These are phyloP conservation scores for Amyelois transitella DNA, from an alignment of 1,140 invertebrate genomes.

Conservation along the genomic window DNA sequence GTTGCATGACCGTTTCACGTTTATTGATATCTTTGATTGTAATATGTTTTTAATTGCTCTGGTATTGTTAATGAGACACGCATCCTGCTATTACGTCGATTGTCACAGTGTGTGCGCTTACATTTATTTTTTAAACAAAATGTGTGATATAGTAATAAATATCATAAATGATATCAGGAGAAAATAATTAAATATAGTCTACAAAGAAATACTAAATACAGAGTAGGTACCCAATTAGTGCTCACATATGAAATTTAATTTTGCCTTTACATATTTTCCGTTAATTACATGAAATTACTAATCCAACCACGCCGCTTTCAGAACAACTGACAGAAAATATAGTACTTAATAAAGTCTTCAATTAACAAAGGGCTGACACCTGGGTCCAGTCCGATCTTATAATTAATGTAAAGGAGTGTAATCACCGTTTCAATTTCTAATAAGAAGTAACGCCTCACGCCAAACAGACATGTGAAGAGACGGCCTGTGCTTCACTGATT, in stretches of 20 bases:
- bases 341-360: neutral
- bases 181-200: no score
- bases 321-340: neutral
- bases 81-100: neutral
- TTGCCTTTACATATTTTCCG: no score
- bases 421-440: slow-evolving; percentile 32
- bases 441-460: slow-evolving; percentile 45
- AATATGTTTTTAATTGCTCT: neutral
- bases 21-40: neutral
- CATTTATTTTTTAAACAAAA: no score
- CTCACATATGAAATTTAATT: no score
- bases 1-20: slow-evolving; percentile 5
- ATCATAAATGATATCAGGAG: no score
- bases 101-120: neutral
- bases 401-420: neutral
- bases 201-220: no score
- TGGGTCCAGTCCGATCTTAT: neutral
- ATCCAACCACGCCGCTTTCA: no score
- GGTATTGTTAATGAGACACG: neutral
- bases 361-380: neutral
- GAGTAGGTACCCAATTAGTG: no score
- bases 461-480: slow-evolving; percentile 67
- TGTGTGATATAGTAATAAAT: neutral
- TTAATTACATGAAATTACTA: no score
- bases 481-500: slow-evolving; percentile 70